Base-by-base conservation (phyloP, 2,797 vertebrate species). In the Neomorphus geoffroyi region DNA sequence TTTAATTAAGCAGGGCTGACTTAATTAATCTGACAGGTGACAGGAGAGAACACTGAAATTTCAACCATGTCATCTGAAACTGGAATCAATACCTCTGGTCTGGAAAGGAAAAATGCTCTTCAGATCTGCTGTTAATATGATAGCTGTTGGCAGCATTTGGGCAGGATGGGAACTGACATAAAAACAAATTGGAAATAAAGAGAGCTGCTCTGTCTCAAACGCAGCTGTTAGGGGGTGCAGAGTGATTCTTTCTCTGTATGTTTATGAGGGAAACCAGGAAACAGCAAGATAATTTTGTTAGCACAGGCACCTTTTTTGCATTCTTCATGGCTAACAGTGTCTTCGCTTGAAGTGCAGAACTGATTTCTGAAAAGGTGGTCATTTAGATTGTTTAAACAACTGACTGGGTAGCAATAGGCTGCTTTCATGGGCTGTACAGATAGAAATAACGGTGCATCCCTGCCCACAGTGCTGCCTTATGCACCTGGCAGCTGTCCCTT, bases 11-110 rank as follows among this genome's bases (percentile, higher is more conserved):
- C 37, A 45, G 9, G 14, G 12, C 32, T 90, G 46, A 86, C 30
- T 85, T 96, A 95, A 93, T 93, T 93, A 90, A 92, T 82, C 39
- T 85, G 65, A 73, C 7, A 50, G 2, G 2, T 92, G 88, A 89
- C 23, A 66, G 13, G 24, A 95, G 26, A 95, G 70, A 66, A 62
- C 86, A 62, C 33, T 54, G 58, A 85, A 95, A 80, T 57, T 84
- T 90, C 60, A 96, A n/a, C 61, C 19, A 1, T 57, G 32, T 70
- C 33, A 17, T 90, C 35, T 81, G 54, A 80, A 69, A 64, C 45
- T 74, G 71, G 80, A 80, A 83, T 88, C 37, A 71, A 75, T 86
- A 77, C 22, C 39, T 88, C 65, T 91, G 54, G 10, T 89, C 39
- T 79, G 54, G n/a, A 83, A 89, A 66, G 51, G 37, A 70, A 88